Evolutionary conservation across 2,888 invertebrate species (phyloP).

Genomic region (Eremobia ochroleuca): DNA sequence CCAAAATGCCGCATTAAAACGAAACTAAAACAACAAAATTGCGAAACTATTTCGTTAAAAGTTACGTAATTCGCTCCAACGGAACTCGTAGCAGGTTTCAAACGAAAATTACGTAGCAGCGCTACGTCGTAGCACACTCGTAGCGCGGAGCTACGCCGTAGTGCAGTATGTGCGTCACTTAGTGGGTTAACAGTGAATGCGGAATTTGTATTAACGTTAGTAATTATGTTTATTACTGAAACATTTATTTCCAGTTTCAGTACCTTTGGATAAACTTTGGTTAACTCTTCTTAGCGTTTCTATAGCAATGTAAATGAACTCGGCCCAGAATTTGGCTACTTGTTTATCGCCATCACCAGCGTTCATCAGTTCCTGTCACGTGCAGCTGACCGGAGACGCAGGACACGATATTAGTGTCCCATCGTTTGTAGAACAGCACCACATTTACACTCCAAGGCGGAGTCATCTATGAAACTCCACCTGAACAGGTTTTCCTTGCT

Average conservation of each 20-base stretch:
- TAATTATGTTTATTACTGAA: background rate
- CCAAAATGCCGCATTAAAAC: constrained; percentile 28
- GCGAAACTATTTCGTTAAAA: constrained; percentile 43
- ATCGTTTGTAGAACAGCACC: too few species aligned
- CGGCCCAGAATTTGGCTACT: too few species aligned
- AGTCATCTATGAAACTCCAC: too few species aligned
- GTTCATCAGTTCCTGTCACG: too few species aligned
- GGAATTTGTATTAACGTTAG: background rate
- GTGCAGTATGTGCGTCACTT: constrained; percentile 2
- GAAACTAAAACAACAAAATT: constrained; percentile 35
- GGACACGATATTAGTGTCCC: too few species aligned
- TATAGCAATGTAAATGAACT: too few species aligned
- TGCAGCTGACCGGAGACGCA: too few species aligned
- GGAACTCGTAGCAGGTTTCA: constrained; percentile 39
- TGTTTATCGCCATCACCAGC: too few species aligned
- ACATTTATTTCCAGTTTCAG: background rate
- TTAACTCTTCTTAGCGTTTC: background rate
- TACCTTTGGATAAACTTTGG: background rate
- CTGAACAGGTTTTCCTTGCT: too few species aligned
- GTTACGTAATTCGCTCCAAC: constrained; percentile 37
- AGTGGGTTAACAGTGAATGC: background rate
- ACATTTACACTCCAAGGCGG: too few species aligned
- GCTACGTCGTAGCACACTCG: constrained; percentile 45
- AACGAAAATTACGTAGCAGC: constrained; percentile 38
- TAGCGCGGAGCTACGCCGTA: constrained; percentile 29